phyloP scores from a whole-genome alignment of 2,797 vertebrate genomes.

The Helostoma temminkii region DNA sequence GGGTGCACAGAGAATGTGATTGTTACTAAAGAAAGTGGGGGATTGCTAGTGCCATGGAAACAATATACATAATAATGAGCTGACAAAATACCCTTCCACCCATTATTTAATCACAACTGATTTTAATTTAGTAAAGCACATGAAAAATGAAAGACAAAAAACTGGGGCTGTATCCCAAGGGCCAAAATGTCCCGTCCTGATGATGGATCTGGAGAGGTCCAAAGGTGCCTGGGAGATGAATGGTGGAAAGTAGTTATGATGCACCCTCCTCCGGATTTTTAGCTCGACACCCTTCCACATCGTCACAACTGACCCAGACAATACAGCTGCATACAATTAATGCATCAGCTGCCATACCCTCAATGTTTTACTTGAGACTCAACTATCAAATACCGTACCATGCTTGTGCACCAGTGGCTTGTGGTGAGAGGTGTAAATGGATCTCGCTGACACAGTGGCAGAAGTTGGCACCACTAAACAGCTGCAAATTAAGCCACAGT shows the following conservation, averaged over 20 bases:
- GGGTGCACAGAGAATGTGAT: constrained; percentile 38
- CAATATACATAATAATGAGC: not conserved
- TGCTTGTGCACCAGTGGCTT: constrained; percentile 58
- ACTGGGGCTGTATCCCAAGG: not conserved
- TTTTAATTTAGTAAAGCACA: constrained; percentile 28
- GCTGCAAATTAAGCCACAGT: constrained; percentile 58
- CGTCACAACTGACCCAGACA: constrained; percentile 70
- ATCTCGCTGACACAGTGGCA: constrained; percentile 70
- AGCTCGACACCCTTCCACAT: constrained; percentile 47
- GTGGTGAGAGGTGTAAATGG: constrained; percentile 69
- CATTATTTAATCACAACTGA: constrained; percentile 41
- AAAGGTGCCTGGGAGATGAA: constrained; percentile 52
- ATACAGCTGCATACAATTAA: constrained; percentile 77
- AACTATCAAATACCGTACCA: constrained; percentile 59
- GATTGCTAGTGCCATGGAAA: constrained; percentile 16
- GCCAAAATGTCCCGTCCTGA: constrained; percentile 7
- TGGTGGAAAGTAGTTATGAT: constrained; percentile 43
- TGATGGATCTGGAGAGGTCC: constrained; percentile 51
- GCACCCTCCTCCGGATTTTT: constrained; percentile 38
- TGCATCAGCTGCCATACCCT: constrained; percentile 70
- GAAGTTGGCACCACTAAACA: constrained; percentile 62
- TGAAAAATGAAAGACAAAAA: not conserved
- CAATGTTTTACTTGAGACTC: constrained; percentile 66
- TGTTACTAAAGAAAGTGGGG: constrained; percentile 28
- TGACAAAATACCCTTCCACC: constrained; percentile 11